phyloP scores from a whole-genome alignment of 2,888 invertebrate genomes.

The Patella depressa region DNA sequence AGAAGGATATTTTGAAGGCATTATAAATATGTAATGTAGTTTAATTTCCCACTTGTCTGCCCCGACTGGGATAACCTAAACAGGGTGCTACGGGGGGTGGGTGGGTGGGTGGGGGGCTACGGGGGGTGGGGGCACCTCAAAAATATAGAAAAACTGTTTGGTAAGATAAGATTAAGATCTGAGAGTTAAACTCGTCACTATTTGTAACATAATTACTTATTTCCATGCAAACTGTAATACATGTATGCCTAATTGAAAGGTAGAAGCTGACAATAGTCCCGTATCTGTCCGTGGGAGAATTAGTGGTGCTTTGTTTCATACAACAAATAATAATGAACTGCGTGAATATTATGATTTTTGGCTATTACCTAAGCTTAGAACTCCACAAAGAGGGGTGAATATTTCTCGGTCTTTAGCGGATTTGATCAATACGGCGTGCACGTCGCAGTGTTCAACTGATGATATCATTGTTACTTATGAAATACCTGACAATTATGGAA shows the following conservation, averaged over 20 bases:
- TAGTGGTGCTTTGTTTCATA: background rate
- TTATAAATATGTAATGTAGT: too few relatives aligned
- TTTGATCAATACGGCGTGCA: background rate
- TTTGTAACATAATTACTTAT: too few relatives aligned
- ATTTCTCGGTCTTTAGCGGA: background rate
- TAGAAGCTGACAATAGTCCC: background rate
- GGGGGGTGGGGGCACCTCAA: too few relatives aligned
- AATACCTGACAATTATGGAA: background rate
- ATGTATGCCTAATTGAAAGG: background rate
- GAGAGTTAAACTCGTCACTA: too few relatives aligned
- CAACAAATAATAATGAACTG: background rate
- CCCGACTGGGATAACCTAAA: too few relatives aligned
- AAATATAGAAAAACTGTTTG: too few relatives aligned
- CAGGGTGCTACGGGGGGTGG: too few relatives aligned
- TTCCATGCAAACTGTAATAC: too few relatives aligned
- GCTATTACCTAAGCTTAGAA: background rate
- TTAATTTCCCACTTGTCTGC: too few relatives aligned
- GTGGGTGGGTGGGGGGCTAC: too few relatives aligned
- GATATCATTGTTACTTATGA: background rate
- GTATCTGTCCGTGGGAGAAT: background rate
- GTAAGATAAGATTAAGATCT: too few relatives aligned
- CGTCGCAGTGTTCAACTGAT: background rate
- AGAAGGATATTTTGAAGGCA: too few relatives aligned
- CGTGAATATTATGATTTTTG: background rate
- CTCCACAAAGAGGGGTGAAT: background rate